These are phyloP conservation scores for Melinaea marsaeus DNA, from an alignment of 2,888 invertebrate species.

Conservation along the genomic window DNA sequence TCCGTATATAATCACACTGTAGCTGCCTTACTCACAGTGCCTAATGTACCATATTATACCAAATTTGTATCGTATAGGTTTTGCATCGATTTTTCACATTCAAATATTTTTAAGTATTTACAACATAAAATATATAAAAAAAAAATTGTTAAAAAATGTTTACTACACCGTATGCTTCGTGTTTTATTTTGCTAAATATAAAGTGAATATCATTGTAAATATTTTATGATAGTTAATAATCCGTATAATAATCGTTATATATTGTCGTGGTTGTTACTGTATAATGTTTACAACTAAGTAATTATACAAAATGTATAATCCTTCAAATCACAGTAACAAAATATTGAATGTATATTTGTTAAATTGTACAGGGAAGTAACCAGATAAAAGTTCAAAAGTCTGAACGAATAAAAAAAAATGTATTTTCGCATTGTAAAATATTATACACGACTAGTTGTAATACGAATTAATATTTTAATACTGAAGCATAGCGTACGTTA, in stretches of 20 bases:
- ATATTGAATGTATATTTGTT: slow-evolving; percentile 67
- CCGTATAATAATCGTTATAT: slow-evolving; percentile 25
- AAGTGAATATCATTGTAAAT: background rate
- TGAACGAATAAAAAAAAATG: slow-evolving; percentile 69
- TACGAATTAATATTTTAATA: slow-evolving; percentile 75
- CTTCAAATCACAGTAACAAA: slow-evolving; percentile 77
- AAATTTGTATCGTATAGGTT: slow-evolving; percentile 71
- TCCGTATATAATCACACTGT: slow-evolving; percentile 79
- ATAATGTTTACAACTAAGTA: slow-evolving; percentile 28
- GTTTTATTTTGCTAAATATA: background rate
- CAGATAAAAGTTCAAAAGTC: slow-evolving; percentile 74
- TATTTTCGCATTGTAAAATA: slow-evolving; percentile 76
- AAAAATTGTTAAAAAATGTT: slow-evolving; percentile 17
- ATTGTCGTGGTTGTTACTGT: slow-evolving; percentile 47
- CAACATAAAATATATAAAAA: slow-evolving; percentile 27
- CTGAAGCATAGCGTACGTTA: slow-evolving; percentile 53
- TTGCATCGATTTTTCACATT: slow-evolving; percentile 67
- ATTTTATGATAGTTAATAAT: background rate
- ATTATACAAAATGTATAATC: slow-evolving; percentile 24
- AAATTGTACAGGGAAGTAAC: slow-evolving; percentile 72
- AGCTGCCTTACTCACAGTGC: slow-evolving; percentile 92
- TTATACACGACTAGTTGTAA: slow-evolving; percentile 70
- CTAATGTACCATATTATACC: slow-evolving; percentile 78
- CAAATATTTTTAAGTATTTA: slow-evolving; percentile 60
- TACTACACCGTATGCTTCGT: slow-evolving; percentile 3